Conservation (phyloP, 2,797 vertebrate genomes). For the Danio albolineatus region DNA sequence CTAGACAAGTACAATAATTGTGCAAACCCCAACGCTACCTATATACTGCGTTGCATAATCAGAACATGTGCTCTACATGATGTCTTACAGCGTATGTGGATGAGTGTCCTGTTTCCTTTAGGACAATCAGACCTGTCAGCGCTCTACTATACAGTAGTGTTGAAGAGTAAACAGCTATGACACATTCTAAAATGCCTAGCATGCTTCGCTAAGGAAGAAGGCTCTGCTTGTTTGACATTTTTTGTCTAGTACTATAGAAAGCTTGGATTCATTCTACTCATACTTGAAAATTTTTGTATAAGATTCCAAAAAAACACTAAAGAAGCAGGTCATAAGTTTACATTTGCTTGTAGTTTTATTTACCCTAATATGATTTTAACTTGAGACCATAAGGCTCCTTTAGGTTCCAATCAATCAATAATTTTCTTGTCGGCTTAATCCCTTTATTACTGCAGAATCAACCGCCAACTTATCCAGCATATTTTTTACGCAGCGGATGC, state of each 20-base stretch:
- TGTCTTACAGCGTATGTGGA: constrained; percentile 2
- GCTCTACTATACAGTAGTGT: neutral
- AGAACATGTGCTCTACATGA: neutral
- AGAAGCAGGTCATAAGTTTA: neutral
- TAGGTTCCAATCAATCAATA: too few relatives aligned
- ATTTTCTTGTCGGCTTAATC: too few relatives aligned
- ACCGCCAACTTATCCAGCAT: too few relatives aligned
- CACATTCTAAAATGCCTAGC: neutral
- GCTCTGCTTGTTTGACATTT: neutral
- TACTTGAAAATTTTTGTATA: neutral
- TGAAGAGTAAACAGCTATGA: constrained; percentile 12
- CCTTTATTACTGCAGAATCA: too few relatives aligned
- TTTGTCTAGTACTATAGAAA: neutral
- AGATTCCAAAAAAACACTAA: neutral
- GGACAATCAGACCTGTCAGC: constrained; percentile 19
- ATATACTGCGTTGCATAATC: constrained; percentile 41
- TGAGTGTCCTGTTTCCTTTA: constrained; percentile 22
- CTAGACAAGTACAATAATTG: constrained; percentile 21
- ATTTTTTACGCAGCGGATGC: too few relatives aligned
- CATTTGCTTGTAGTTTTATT: neutral
- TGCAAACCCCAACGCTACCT: neutral
- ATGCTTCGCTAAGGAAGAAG: neutral
- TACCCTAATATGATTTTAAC: neutral
- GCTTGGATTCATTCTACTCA: neutral
- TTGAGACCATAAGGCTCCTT: neutral